Evolutionary conservation across 2,113 vertebrate genomes (phyloP), one percentile per base, ranked within the genome.

Genomic region (Otocyon megalotis): DNA sequence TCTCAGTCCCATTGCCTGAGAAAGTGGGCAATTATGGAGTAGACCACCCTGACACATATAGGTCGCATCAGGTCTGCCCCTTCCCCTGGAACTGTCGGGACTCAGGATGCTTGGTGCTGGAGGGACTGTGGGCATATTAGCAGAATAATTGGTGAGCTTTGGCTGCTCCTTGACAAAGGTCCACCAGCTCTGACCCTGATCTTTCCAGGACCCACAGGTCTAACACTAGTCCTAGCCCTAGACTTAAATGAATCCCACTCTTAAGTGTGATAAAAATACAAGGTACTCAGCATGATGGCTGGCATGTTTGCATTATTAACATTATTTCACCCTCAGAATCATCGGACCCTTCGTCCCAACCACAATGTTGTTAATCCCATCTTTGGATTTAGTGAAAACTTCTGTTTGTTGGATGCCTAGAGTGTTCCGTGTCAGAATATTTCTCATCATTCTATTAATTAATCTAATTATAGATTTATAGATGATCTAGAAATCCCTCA

Each of bases 381-480:
- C 58, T 63, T 96, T 24, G 32, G 19, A 50, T 94, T 80, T 89
- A 63, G 87, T 84, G 90, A 95, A 63, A 86, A 48, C 5, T 88
- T 92, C 53, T 63, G 17, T 90, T 94, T 93, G n/a, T 93, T 90
- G 58, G 72, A 63, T 84, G 62, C 48, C 58, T 86, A 58, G 20
- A n/a, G 4, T 93, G 1, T 62, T 20, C n/a, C 10, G 1, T 79
- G 62, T 88, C 50, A 84, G 69, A 94, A n/a, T 54, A 17, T 60
- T 30, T 88, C 50, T 88, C 26, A 60, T 82, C 72, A 77, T 50
- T 65, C 16, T 26, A 26, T 90, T 67, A 28, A 43, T 82, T 58
- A 13, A 30, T 28, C 63, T 93, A 35, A n/a, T 48, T 69, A 35
- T 79, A 50, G n/a, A 88, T 82, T 81, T 12, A 71, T 50, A 54